Conservation (phyloP, 2,113 vertebrate genomes). For the Henicopernis longicauda region DNA sequence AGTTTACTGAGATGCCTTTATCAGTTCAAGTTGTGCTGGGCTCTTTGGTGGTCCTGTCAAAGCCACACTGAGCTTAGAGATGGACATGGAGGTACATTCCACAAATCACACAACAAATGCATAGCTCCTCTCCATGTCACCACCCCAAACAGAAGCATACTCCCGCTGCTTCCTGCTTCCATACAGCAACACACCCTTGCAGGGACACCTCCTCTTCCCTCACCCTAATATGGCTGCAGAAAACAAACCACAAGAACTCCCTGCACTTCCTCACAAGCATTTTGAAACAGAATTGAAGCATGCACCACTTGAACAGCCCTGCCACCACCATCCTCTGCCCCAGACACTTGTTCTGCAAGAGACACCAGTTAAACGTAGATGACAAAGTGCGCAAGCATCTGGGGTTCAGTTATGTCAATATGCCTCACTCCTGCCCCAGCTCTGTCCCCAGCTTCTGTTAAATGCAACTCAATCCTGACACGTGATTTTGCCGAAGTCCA, state of each 20-base stretch:
- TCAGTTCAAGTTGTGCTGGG: neutral
- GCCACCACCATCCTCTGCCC: neutral
- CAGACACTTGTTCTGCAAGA: neutral
- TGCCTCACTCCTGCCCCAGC: neutral
- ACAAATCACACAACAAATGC: neutral
- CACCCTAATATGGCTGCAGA: neutral
- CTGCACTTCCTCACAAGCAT: neutral
- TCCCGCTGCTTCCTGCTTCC: neutral
- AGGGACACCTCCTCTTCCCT: neutral
- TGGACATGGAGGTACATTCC: neutral
- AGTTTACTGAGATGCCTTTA: neutral
- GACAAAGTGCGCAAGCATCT: neutral
- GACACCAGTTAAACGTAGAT: neutral
- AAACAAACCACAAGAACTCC: neutral
- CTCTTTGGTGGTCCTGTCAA: neutral
- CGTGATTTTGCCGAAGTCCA: neutral
- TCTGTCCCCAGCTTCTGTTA: neutral
- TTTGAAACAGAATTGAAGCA: neutral
- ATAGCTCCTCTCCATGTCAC: neutral
- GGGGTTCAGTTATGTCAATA: neutral
- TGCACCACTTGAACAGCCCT: neutral
- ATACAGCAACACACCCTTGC: neutral
- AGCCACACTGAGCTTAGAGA: neutral
- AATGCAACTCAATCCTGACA: neutral
- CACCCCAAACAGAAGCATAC: neutral